These are phyloP conservation scores for Urocyon cinereoargenteus DNA, from an alignment of 2,797 vertebrate species.

Conservation along the genomic window DNA sequence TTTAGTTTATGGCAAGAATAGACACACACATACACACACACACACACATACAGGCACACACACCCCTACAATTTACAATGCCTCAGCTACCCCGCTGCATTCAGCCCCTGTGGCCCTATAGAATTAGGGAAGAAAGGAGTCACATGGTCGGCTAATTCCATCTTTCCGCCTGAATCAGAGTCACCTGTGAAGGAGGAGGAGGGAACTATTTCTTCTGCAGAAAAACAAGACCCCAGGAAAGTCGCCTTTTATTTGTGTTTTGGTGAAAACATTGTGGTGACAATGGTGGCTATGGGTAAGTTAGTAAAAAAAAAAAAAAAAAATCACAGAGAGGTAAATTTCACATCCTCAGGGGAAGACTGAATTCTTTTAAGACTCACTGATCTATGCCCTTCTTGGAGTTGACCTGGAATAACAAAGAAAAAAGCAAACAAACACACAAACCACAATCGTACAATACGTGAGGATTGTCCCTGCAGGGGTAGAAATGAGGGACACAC, in stretches of 20 bases:
- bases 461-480: rapidly evolving
- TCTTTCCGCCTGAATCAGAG: neutral
- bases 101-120: rapidly evolving
- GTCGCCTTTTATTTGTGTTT: neutral
- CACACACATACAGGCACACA: neutral
- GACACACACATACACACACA: too few species aligned
- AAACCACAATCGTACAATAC: rapidly evolving
- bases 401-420: rapidly evolving
- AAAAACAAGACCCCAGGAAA: neutral
- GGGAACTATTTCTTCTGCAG: neutral
- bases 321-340: too few species aligned
- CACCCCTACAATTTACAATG: rapidly evolving
- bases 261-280: neutral
- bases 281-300: rapidly evolving
- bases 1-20: neutral
- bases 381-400: neutral
- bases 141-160: rapidly evolving
- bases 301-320: neutral
- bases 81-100: rapidly evolving
- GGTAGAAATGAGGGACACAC: rapidly evolving
- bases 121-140: neutral
- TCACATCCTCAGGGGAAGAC: rapidly evolving
- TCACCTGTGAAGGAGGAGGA: neutral
- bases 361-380: neutral
- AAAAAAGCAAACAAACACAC: neutral